Evolutionary conservation across 2,113 vertebrate species (phyloP), one percentile per base, ranked within the genome.

Genomic region (Ranitomeya imitator): DNA sequence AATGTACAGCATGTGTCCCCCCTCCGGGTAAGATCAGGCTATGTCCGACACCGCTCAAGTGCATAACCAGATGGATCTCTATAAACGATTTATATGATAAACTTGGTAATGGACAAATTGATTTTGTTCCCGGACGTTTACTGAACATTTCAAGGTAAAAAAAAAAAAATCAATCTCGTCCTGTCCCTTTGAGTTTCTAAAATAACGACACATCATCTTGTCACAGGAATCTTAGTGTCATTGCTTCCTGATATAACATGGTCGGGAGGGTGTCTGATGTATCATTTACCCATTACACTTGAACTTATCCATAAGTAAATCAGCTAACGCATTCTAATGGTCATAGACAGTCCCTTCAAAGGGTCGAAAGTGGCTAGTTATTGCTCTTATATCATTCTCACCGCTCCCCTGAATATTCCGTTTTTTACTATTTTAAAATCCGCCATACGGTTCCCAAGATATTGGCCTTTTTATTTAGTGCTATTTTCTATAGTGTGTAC

Each of bases 161-260:
- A 31, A 31, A 31, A 31, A 2, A 31, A 37, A 81, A 87, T 82
- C 86, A 87, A 82, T 80, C 86, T 51, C 31, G n/a, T 57, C 63
- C 54, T 37, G 51, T 69, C 77, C 77, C 52, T 71, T 57, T 80
- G 9, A 52, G 51, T 82, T 74, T 73, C 31, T 87, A 61, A 71
- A 52, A 82, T 51, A 87, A 45, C 78, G 79, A 81, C 78, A 82
- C 18, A 87, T 79, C 83, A 71, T 77, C 74, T 79, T 54, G 37
- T 65, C 76, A 73, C 13, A 7, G 16, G 19, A 60, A 81, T 81
- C 55, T 69, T 45, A 45, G 16, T 67, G 82, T 16, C 63, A 54
- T 19, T 61, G 84, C 19, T 78, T 77, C 19, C n/a, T 18, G 16
- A 61, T 63, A 21, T 9, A 77, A 78, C 18, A 65, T 11, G 4